Evolutionary conservation across 2,113 vertebrate species (phyloP).

Genomic region (Sterrhoptilus dennistouni): DNA sequence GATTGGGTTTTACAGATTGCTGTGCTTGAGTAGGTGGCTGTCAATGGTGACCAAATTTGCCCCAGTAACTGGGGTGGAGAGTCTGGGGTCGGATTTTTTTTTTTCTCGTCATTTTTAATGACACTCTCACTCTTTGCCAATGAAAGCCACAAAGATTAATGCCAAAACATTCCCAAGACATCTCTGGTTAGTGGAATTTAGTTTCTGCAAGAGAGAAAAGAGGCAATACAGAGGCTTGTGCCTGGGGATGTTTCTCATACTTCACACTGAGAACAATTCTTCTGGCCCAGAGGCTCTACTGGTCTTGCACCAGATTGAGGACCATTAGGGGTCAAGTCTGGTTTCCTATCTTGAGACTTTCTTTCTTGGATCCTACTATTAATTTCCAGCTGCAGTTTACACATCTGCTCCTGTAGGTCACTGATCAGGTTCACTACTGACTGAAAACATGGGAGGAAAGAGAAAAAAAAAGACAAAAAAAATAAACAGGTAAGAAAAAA

Average conservation of each 20-base stretch:
- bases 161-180: neutral
- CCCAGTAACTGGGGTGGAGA: neutral
- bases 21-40: neutral
- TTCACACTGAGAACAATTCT: conserved; percentile 78
- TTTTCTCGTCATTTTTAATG: neutral
- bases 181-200: conserved; percentile 56
- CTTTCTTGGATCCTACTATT: conserved; percentile 93
- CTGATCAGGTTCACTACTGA: conserved; percentile 97
- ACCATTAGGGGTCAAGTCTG: conserved; percentile 56
- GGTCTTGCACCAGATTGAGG: conserved; percentile 54
- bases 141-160: neutral
- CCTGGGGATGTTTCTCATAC: conserved; percentile 83
- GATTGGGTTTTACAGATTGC: neutral
- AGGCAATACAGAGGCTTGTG: conserved; percentile 64
- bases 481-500: neutral
- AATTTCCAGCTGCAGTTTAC: conserved; percentile 94
- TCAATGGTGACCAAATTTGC: neutral
- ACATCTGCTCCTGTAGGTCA: conserved; percentile 98
- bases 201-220: conserved; percentile 1
- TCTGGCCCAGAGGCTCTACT: conserved; percentile 72
- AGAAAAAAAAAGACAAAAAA: neutral
- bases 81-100: neutral
- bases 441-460: conserved; percentile 77
- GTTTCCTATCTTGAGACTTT: conserved; percentile 79
- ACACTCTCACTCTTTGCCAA: neutral